phyloP scores from a whole-genome alignment of 2,113 vertebrate genomes.

The Eulacestoma nigropectus region DNA sequence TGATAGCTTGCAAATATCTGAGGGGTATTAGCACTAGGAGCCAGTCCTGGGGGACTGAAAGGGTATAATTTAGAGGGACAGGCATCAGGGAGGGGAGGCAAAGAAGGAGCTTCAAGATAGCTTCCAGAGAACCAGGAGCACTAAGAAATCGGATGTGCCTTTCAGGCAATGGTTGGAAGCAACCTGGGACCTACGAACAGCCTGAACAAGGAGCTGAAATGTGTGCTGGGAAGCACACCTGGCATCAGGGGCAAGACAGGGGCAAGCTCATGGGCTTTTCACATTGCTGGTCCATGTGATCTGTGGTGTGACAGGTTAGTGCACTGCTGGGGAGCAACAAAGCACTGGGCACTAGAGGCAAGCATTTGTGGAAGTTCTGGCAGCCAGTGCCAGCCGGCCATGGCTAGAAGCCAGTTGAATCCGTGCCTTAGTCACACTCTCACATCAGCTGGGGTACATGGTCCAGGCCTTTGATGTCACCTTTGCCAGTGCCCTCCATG shows the following conservation, averaged over 20 bases:
- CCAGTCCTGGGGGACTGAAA: not conserved
- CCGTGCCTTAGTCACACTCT: not conserved
- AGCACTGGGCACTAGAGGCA: not conserved
- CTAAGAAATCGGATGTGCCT: not conserved
- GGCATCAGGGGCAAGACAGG: not conserved
- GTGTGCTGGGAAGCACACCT: not conserved
- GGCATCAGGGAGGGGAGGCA: not conserved
- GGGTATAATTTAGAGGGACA: conserved; percentile 21
- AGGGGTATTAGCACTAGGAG: conserved; percentile 38
- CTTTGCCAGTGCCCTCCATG: not conserved
- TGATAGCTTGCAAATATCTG: conserved; percentile 57
- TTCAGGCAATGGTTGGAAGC: not conserved
- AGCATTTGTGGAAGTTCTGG: not conserved
- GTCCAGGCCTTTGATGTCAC: not conserved
- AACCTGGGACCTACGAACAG: not conserved
- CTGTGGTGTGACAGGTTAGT: not conserved
- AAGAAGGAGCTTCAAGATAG: not conserved
- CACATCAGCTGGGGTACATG: not conserved
- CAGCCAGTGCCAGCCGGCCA: rapidly evolving
- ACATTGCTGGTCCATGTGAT: not conserved
- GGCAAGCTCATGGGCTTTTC: not conserved
- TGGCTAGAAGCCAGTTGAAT: not conserved
- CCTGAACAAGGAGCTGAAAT: not conserved
- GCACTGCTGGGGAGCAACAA: not conserved
- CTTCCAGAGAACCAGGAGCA: not conserved